Conservation (phyloP, 2,888 invertebrate species). For the Athalia circularis region DNA sequence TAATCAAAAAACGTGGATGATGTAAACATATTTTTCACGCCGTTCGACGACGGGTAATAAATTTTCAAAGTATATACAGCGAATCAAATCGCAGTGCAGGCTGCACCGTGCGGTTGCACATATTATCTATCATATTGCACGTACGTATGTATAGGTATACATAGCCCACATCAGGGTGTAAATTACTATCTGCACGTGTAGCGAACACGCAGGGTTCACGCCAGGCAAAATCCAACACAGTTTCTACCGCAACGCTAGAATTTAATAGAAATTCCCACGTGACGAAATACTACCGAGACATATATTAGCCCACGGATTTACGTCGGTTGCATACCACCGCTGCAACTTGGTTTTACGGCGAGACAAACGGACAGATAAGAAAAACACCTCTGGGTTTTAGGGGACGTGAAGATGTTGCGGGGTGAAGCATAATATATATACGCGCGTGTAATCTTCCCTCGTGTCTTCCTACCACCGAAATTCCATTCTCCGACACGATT, state of each 20-base stretch:
- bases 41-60: too few relatives aligned
- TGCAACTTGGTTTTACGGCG: background rate
- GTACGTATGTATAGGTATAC: too few relatives aligned
- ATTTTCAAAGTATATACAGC: too few relatives aligned
- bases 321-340: background rate
- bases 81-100: too few relatives aligned
- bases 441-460: conserved; percentile 10
- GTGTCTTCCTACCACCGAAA: background rate
- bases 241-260: background rate
- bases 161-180: too few relatives aligned
- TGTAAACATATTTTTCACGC: too few relatives aligned
- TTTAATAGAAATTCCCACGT: conserved; percentile 28
- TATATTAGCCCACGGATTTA: conserved; percentile 20
- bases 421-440: background rate
- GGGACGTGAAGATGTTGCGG: background rate
- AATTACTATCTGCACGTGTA: background rate
- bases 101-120: too few relatives aligned
- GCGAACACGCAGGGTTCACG: background rate
- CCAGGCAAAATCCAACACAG: background rate
- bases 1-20: too few relatives aligned
- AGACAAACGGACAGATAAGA: conserved; percentile 20
- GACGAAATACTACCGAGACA: conserved; percentile 3
- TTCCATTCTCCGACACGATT: conserved; percentile 11
- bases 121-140: too few relatives aligned
- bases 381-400: background rate